Evolutionary conservation across 2,797 vertebrate genomes (phyloP), one percentile per base, ranked within the genome.

Genomic region (Coregonus sp.): DNA sequence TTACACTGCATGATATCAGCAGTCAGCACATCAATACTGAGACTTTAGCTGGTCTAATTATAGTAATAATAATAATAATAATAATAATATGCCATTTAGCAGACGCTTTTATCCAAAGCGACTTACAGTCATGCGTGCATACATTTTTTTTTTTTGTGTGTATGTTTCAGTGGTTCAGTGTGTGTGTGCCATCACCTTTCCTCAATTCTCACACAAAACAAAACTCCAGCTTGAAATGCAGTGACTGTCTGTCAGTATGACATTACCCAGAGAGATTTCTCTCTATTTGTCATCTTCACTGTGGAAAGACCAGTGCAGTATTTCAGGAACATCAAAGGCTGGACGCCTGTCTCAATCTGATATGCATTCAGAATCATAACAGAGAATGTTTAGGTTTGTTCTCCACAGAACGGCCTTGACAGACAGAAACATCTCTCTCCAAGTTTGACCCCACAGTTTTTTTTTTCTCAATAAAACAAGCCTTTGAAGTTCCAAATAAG

Each of bases 1-100:
- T 63, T 68, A 52, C 65, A 86, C 77, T 74, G 88, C 78, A 88
- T 90, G 88, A 92, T 82, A 85, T 91, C 90, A 89, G 80, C 82
- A 75, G 70, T 70, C 54, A 68, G 16, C 71, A 77, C 65, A 73
- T 84, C 70, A 78, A 63, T 84, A 20, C 31, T 74, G 20, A 70
- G 20, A 29, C 73, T 37, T 75, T 67, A 50, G 31, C 37, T 25
- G 73, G 37, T 70, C 51, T 59, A 67, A 74, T 74, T 35, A 63
- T 47, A n/a, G n/a, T n/a, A n/a, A n/a, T n/a, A n/a, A n/a, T n/a
- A n/a, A n/a, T n/a, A n/a, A n/a, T n/a, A n/a, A n/a, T n/a, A n/a
- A n/a, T n/a, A n/a, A n/a, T n/a, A n/a, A n/a, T n/a, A n/a, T n/a
- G n/a, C n/a, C n/a, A n/a, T n/a, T n/a, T n/a, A n/a, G n/a, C n/a